Evolutionary conservation across 2,113 vertebrate genomes (phyloP), one percentile per base, ranked within the genome.

Genomic region (Erythrocercus mccallii): DNA sequence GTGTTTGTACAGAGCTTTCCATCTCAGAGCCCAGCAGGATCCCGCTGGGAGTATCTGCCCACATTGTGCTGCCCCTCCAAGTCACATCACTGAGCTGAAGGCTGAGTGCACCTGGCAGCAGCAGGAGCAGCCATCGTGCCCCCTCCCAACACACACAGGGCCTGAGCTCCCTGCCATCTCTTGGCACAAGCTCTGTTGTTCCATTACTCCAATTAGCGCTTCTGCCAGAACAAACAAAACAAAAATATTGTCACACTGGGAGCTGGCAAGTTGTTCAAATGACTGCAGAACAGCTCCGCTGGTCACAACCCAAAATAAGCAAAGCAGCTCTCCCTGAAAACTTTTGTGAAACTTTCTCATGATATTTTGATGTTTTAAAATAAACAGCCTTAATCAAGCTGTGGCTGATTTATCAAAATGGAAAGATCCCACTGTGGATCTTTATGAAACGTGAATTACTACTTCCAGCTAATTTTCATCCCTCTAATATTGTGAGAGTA

Each of bases 211-310:
- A 84, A 68, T 88, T 64, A 93, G n/a, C 19, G 60, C 54, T 62
- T 22, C 38, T 62, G 84, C 70, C 80, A 92, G 80, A 82, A 78
- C 48, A 88, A 90, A 79, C 72, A 88, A 88, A 96, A 51, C 68
- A 93, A 64, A 96, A 92, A 92, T 57, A 92, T 6, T 78, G 44
- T 79, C 37, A 35, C n/a, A 7, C 53, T 62, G 70, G 88, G 81
- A 93, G 47, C 78, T 81, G 48, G 72, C 80, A 87, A 38, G 69
- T 53, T 50, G 45, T 80, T 65, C 87, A 48, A 71, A 60, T 50
- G 33, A 66, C 88, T 86, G 54, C 30, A 48, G 53, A 84, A 64
- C 33, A 86, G 54, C 51, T 81, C 33, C 4, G 5, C 57, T 72
- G 80, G 86, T 85, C 88, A 61, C 51, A 74, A 33, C 21, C 60